Evolutionary conservation across 2,113 vertebrate genomes (phyloP).

Genomic region (Sapajus apella): DNA sequence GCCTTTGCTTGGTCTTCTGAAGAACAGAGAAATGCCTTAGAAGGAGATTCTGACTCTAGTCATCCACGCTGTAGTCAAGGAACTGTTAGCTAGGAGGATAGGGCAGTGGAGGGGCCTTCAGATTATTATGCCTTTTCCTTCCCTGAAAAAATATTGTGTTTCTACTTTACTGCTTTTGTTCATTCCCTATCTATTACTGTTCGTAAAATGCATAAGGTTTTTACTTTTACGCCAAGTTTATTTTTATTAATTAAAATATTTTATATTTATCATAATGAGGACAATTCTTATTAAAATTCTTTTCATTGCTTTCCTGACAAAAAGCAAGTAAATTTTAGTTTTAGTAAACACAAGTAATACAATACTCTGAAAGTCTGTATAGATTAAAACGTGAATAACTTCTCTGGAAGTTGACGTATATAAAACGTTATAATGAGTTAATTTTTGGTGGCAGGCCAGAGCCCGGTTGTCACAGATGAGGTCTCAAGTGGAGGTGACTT

Average conservation of each 20-base stretch:
- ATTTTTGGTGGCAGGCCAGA: neutral
- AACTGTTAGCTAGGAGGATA: neutral
- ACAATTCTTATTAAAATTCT: neutral
- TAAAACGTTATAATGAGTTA: neutral
- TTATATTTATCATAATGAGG: neutral
- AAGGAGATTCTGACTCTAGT: neutral
- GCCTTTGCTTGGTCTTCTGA: neutral
- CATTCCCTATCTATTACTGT: neutral
- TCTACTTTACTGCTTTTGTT: neutral
- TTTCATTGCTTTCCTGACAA: neutral
- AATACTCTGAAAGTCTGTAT: neutral
- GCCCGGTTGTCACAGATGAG: neutral
- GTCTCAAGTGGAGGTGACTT: neutral
- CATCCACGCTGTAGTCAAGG: accelerated
- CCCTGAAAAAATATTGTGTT: neutral
- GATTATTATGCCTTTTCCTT: neutral
- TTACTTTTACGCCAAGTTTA: neutral
- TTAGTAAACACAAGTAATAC: neutral
- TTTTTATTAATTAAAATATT: slow-evolving; percentile 1
- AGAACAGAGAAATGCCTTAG: neutral
- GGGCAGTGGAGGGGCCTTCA: neutral
- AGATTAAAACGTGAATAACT: neutral
- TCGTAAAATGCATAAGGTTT: neutral
- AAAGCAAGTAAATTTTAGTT: neutral
- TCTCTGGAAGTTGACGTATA: neutral